phyloP scores from a whole-genome alignment of 2,888 invertebrate species.

The Cheilosia variabilis region DNA sequence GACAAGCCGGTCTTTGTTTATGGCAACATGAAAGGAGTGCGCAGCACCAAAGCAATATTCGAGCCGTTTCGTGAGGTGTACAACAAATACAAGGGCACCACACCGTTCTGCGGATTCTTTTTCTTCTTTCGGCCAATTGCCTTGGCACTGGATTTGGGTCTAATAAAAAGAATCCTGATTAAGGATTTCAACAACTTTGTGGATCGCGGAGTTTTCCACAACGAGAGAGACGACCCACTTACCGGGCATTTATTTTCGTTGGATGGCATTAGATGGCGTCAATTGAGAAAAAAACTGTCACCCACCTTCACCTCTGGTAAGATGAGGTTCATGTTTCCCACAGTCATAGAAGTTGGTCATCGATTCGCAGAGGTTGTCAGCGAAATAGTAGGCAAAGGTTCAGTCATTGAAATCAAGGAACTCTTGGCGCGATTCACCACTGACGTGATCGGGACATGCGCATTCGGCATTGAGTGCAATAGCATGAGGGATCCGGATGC shows the following conservation, averaged over 20 bases:
- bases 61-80: slow-evolving; percentile 78
- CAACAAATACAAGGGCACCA: slow-evolving; percentile 75
- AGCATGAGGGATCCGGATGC: slow-evolving; percentile 82
- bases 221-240: slow-evolving; percentile 81
- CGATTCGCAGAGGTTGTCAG: slow-evolving; percentile 17
- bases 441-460: slow-evolving; percentile 84
- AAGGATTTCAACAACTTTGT: slow-evolving; percentile 80
- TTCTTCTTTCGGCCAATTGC: slow-evolving; percentile 79
- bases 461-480: slow-evolving; percentile 84
- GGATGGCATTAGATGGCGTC: slow-evolving; percentile 82
- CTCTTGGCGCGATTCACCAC: slow-evolving; percentile 84
- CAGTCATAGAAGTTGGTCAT: slow-evolving; percentile 77
- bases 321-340: slow-evolving; percentile 78
- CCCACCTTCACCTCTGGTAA: slow-evolving; percentile 79
- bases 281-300: slow-evolving; percentile 78
- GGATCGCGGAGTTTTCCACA: slow-evolving; percentile 80
- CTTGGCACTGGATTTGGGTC: slow-evolving; percentile 80
- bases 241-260: slow-evolving; percentile 82
- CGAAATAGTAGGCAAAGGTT: slow-evolving; percentile 20
- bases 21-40: slow-evolving; percentile 9
- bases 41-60: slow-evolving; percentile 76
- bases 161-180: slow-evolving; percentile 79
- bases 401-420: slow-evolving; percentile 82
- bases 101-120: slow-evolving; percentile 81
- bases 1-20: slow-evolving; percentile 59